phyloP scores from a whole-genome alignment of 2,888 invertebrate species.

The Cantharis rustica region DNA sequence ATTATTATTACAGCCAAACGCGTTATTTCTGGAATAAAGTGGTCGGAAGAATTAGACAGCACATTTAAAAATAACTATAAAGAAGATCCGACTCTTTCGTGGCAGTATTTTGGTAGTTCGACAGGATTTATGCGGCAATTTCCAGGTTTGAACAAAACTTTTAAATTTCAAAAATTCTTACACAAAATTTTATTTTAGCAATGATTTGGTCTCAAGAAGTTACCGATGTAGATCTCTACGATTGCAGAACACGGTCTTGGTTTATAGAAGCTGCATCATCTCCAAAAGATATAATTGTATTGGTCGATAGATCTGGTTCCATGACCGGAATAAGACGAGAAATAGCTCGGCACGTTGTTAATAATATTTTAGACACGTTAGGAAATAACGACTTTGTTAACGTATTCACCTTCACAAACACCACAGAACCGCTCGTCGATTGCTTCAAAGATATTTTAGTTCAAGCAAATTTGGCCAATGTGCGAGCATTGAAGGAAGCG shows the following conservation, averaged over 20 bases:
- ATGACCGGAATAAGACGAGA: constrained; percentile 76
- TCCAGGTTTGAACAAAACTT: constrained; percentile 69
- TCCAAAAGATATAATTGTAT: constrained; percentile 86
- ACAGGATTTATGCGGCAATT: constrained; percentile 97
- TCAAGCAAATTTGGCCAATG: constrained; percentile 86
- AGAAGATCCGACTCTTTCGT: constrained; percentile 85
- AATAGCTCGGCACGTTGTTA: constrained; percentile 86
- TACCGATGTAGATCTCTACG: constrained; percentile 81
- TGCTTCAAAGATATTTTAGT: constrained; percentile 90
- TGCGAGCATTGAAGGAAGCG: constrained; percentile 79
- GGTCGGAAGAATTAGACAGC: constrained; percentile 92
- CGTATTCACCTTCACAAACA: constrained; percentile 88
- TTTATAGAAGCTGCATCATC: constrained; percentile 98
- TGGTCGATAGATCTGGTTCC: constrained; percentile 70
- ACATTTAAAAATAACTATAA: constrained; percentile 87
- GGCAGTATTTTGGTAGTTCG: constrained; percentile 98
- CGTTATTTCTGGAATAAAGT: constrained; percentile 90
- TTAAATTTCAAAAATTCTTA: not conserved
- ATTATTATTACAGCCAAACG: constrained; percentile 66
- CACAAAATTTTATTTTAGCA: constrained; percentile 56
- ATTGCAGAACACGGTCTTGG: constrained; percentile 94
- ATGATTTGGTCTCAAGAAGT: constrained; percentile 80
- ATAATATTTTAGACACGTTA: constrained; percentile 91
- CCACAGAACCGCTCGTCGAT: constrained; percentile 78
- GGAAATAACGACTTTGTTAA: constrained; percentile 98